These are phyloP conservation scores for Neopelma chrysocephalum DNA, from an alignment of 2,797 vertebrate genomes.

Conservation along the genomic window DNA sequence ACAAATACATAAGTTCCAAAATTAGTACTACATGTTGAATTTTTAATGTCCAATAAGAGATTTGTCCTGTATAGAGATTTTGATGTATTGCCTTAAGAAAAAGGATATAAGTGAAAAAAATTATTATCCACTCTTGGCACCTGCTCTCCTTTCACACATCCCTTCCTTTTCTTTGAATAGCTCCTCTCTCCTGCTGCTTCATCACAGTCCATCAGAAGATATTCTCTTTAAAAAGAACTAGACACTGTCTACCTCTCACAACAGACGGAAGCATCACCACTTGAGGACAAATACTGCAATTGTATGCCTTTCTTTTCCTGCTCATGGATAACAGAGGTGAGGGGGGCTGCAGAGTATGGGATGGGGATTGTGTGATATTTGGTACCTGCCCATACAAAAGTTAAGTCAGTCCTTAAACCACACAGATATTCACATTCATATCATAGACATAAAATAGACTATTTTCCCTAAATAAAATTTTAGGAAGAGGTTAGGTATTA, in stretches of 20 bases:
- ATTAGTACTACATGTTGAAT: background rate
- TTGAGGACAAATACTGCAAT: background rate
- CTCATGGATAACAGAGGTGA: background rate
- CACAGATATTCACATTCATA: background rate
- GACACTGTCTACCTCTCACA: background rate
- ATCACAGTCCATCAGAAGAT: background rate
- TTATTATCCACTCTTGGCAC: background rate
- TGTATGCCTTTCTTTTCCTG: background rate
- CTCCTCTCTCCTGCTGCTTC: background rate
- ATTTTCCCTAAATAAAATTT: background rate
- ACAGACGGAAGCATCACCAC: background rate
- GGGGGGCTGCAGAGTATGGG: background rate
- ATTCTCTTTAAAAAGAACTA: background rate
- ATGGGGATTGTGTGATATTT: background rate
- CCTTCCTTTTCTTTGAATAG: background rate
- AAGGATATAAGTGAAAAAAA: background rate
- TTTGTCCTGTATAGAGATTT: slow-evolving; percentile 7
- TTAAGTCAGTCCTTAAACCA: background rate
- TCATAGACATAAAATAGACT: background rate
- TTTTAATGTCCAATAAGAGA: background rate
- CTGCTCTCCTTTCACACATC: background rate
- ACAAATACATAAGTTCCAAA: background rate
- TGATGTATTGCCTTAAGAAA: background rate
- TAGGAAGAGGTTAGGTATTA: background rate
- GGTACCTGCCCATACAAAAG: background rate